Base-by-base conservation (phyloP, 30 jellyfish, hydroid and myxozoan genomes). In the Aurelia sp. region DNA sequence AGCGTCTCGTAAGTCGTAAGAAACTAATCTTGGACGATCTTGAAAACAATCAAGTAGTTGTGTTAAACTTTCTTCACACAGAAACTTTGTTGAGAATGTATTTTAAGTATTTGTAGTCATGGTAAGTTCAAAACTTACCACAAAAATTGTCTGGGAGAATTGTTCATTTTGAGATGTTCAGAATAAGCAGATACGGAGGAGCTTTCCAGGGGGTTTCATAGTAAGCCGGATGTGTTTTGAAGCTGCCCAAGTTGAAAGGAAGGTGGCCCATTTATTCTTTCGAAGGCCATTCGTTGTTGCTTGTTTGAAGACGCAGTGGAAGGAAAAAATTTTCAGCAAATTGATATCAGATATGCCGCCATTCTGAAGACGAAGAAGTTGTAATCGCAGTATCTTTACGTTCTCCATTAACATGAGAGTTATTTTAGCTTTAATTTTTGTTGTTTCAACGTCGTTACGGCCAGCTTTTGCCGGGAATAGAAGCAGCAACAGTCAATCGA, bases 381-480 rank as follows among this genome's bases (percentile, higher is more conserved):
- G 35, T 15, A 2, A 13, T 6, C 11, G 3, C 60, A 23, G 62
- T 11, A 27, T 27, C 35, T 27, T 16, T 31, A 10, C 13, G 62
- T 23, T 23, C 62, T 20, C 3, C 19, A 59, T 63, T 31, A 78
- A 50, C 50, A 78, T 78, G 89, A 78, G 62, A 63, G 23, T 78
- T 18, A 33, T 62, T 17, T 33, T 78, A 23, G 89, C 79, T 30
- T 23, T 47, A 13, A 11, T 62, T 62, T 13, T 78, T 30, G 69
- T 60, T 23, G 64, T 76, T 44, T 33, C 77, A 48, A 50, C 77
- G 67, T 48, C 77, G 6, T 59, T 78, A 8, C 89, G 89, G 22
- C 79, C 3, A 9, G 27, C 86, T 57, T 55, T 19, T 33, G 86
- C 76, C 37, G 33, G 52, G 16, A 41, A 41, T 21, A 35, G 87